Evolutionary conservation across 2,888 invertebrate species (phyloP), one percentile per base, ranked within the genome.

Genomic region (Beris chalybata): DNA sequence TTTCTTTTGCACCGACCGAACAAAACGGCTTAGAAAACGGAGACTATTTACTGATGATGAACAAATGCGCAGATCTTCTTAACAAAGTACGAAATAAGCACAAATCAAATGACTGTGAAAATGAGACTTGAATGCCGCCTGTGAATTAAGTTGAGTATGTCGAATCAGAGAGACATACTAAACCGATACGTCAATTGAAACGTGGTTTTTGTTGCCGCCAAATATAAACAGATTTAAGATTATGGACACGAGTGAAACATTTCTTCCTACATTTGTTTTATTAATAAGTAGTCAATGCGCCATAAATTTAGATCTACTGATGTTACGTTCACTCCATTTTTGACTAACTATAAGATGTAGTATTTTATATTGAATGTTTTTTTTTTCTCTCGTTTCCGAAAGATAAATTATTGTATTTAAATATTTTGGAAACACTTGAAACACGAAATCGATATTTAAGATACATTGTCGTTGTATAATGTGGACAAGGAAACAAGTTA

Each of bases 21-120:
- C 74, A 75, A 64, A 73, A 71, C 57, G 76, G 75, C 72, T 71
- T 77, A 48, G 80, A 79, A 71, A 82, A 81, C 71, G 82, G 82
- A 65, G 81, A 81, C 71, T 81, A 80, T 72, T 76, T 81, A 79
- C 83, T 85, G 43, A 82, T 86, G 73, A 86, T 86, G 73, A 86
- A 86, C 70, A 85, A 86, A 72, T 87, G 86, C 76, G 85, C 86
- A 11, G 87, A 87, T 75, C 83, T 87, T 44, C 78, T 87, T 13
- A 83, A 85, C 53, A 85, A 85, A 75, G 80, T 80, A 69, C 79
- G 81, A 73, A 77, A 76, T 74, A 81, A 79, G 77, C 81, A 81
- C 77, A 80, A 81, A 81, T 74, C 78, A 74, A 80, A 79, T 76
- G 79, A 79, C 79, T 79, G 79, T 79, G 80, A 78, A 76, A 78